Conservation (phyloP, 1,140 invertebrate species). For the Ectropis grisescens region DNA sequence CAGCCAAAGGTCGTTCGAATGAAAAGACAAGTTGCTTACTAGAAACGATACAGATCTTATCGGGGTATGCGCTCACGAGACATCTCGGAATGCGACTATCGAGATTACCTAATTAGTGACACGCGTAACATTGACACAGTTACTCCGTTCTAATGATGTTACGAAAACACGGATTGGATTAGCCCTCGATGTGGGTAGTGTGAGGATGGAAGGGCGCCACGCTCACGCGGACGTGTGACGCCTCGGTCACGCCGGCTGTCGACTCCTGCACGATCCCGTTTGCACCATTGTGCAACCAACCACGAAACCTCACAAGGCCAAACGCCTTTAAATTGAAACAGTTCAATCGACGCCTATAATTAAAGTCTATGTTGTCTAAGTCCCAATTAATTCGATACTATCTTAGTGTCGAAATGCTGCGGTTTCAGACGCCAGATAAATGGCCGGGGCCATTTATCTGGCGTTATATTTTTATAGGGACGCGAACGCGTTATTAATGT, state of each 20-base stretch:
- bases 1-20: too few species aligned
- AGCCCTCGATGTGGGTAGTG: too few species aligned
- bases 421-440: constrained; percentile 30
- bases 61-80: too few species aligned
- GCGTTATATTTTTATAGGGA: too few species aligned
- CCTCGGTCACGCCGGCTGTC: constrained; percentile 27
- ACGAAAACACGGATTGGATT: too few species aligned
- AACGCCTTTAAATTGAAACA: constrained; percentile 5
- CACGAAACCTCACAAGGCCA: constrained; percentile 4
- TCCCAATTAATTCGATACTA: constrained; percentile 44
- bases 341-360: constrained; percentile 17
- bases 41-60: too few species aligned
- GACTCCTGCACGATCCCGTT: constrained; percentile 26
- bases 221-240: constrained; percentile 35
- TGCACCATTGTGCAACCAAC: constrained; percentile 7
- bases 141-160: constrained; percentile 7
- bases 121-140: constrained; percentile 9
- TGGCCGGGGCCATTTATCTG: too few species aligned
- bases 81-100: too few species aligned
- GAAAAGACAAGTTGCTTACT: too few species aligned
- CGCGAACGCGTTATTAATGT: constrained; percentile 17
- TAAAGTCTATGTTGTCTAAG: constrained; percentile 34
- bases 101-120: too few species aligned
- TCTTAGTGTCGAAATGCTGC: constrained; percentile 30
- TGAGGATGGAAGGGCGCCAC: constrained; percentile 16